These are phyloP conservation scores for Malthinus seriepunctatus DNA, from an alignment of 2,888 invertebrate genomes.

Conservation along the genomic window DNA sequence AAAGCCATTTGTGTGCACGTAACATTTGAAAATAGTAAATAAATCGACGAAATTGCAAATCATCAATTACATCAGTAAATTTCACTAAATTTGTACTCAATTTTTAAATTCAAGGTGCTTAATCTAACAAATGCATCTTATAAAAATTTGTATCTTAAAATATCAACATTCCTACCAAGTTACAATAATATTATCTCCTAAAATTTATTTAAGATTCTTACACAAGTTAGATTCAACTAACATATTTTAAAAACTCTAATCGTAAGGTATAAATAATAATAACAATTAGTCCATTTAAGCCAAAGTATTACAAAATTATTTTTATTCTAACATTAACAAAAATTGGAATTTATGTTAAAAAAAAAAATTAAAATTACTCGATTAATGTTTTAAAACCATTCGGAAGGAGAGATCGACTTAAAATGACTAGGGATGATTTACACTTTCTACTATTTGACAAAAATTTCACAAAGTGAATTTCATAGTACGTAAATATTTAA, in stretches of 20 bases:
- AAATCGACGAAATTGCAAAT: neutral
- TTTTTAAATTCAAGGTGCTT: slow-evolving; percentile 1
- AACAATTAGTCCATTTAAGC: neutral
- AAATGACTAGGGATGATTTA: too few species aligned
- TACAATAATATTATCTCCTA: neutral
- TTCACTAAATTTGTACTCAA: slow-evolving; percentile 4
- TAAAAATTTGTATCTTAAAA: slow-evolving; percentile 6
- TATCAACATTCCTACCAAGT: slow-evolving; percentile 1
- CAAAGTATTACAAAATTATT: neutral
- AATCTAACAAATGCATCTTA: slow-evolving; percentile 6
- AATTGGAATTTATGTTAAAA: neutral
- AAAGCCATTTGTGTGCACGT: too few species aligned
- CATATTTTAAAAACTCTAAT: too few species aligned
- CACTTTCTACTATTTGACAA: too few species aligned
- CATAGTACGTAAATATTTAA: slow-evolving; percentile 35
- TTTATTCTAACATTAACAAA: neutral
- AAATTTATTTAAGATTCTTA: too few species aligned
- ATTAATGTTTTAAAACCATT: too few species aligned
- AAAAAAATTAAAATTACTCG: neutral
- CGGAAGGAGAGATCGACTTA: too few species aligned
- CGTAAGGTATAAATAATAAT: too few species aligned
- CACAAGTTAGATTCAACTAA: too few species aligned
- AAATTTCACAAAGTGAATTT: slow-evolving; percentile 40
- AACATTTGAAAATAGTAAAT: too few species aligned
- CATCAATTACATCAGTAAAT: neutral